Percentiles rank a stretch among this genome's conserved stretches.
These are phyloP conservation scores for Blera fallax DNA, from an alignment of 2,888 invertebrate genomes.

Conservation along the genomic window DNA sequence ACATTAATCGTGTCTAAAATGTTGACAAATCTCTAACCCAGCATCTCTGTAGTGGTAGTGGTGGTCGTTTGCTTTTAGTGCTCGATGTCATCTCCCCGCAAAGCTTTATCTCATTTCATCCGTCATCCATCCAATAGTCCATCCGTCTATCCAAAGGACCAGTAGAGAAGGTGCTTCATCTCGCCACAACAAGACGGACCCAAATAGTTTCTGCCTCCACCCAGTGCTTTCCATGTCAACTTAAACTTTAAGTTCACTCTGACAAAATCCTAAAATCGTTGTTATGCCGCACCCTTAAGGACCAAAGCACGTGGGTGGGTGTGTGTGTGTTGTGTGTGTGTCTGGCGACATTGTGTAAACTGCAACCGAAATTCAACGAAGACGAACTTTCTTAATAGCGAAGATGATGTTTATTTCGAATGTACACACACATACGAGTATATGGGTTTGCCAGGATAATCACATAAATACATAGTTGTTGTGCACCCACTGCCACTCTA, in stretches of 20 bases:
- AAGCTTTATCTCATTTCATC: constrained; percentile 66
- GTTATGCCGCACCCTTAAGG: constrained; percentile 36
- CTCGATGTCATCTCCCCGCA: constrained; percentile 41
- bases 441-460: constrained; percentile 22
- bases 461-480: constrained; percentile 60
- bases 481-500: constrained; percentile 32
- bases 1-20: constrained; percentile 72
- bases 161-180: constrained; percentile 12
- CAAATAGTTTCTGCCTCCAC: constrained; percentile 35
- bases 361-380: constrained; percentile 55
- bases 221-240: constrained; percentile 20
- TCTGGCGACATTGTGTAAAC: constrained; percentile 2
- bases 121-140: constrained; percentile 64
- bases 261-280: constrained; percentile 42
- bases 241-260: constrained; percentile 62
- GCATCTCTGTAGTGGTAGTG: background rate
- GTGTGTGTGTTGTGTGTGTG: background rate
- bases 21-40: constrained; percentile 68
- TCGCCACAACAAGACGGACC: constrained; percentile 26
- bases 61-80: constrained; percentile 37
- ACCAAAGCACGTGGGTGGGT: background rate
- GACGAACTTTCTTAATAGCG: constrained; percentile 65
- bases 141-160: constrained; percentile 36
- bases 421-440: constrained; percentile 52
- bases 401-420: constrained; percentile 67